Conservation (phyloP, 2,113 vertebrate genomes). For the Chaenogobius annularis region DNA sequence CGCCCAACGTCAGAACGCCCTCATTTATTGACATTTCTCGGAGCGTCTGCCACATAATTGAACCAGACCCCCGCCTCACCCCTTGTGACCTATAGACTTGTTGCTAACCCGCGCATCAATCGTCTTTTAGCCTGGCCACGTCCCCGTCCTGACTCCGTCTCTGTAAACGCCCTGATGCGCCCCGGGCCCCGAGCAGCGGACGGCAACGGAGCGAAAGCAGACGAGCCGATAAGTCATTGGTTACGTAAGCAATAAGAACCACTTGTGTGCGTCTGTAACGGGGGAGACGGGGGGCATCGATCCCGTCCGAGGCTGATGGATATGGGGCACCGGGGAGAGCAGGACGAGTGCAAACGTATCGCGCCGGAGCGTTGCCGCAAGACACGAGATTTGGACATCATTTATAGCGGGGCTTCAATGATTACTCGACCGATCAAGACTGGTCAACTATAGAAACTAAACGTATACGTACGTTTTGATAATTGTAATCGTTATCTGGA, state of each 20-base stretch:
- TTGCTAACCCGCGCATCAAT: background rate
- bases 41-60: background rate
- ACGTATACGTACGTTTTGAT: no score
- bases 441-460: no score
- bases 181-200: constrained; percentile 37
- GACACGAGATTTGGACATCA: background rate
- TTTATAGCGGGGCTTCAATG: no score
- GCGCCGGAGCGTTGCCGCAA: background rate
- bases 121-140: background rate
- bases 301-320: constrained; percentile 56
- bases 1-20: background rate
- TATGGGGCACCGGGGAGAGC: constrained; percentile 26
- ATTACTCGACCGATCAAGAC: no score
- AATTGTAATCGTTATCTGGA: no score
- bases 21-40: background rate
- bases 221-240: constrained; percentile 62
- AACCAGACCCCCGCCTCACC: background rate
- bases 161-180: constrained; percentile 39
- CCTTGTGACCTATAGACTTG: background rate
- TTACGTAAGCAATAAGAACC: constrained; percentile 64
- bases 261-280: constrained; percentile 50
- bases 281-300: constrained; percentile 54
- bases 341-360: no score
- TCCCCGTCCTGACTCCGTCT: constrained; percentile 8
- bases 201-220: constrained; percentile 61